Evolutionary conservation across 2,113 vertebrate genomes (phyloP), one percentile per base, ranked within the genome.

Genomic region (Sitta europaea): DNA sequence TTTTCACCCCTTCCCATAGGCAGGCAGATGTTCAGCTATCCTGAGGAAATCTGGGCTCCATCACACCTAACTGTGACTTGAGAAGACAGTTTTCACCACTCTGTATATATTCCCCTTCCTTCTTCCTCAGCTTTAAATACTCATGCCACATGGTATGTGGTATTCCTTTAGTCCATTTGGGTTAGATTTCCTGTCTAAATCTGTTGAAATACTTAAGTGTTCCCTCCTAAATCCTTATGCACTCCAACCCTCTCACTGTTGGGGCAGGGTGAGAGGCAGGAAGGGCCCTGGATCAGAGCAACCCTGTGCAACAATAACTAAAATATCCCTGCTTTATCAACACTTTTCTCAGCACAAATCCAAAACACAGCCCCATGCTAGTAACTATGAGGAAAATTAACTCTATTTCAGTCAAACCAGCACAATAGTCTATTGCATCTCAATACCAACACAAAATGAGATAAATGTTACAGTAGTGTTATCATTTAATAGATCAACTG

Each of bases 391-490:
- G 23, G 25, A 53, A 59, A 58, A 66, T 58, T 59, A 58, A 47
- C 66, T 75, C 25, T 48, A 48, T 40, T n/a, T 12, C 27, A 54
- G 40, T 25, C 45, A 23, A 53, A 59, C 3, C 16, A 54, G 22
- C 14, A 42, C 7, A 54, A 35, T 12, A 59, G 12, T 42, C 45
- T 90, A 84, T 58, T 90, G 89, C 91, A 88, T 94, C 77, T 79
- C 35, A 88, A 59, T 83, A 97, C 95, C 89, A 94, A 86, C 33
- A 88, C 79, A 95, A 97, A 94, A 95, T 94, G 85, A 97, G 92
- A 88, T 92, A 51, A 72, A 72, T 40, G 50, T 82, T 97, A 91
- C 54, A 88, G 54, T 74, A 92, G 19, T 6, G 11, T 94, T 96
- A 88, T 90, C 66, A 55, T 76, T 78, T 96, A 94, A 93, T 91